Base-by-base conservation (phyloP, 2,797 vertebrate species). In the Pyrocephalus nanus region DNA sequence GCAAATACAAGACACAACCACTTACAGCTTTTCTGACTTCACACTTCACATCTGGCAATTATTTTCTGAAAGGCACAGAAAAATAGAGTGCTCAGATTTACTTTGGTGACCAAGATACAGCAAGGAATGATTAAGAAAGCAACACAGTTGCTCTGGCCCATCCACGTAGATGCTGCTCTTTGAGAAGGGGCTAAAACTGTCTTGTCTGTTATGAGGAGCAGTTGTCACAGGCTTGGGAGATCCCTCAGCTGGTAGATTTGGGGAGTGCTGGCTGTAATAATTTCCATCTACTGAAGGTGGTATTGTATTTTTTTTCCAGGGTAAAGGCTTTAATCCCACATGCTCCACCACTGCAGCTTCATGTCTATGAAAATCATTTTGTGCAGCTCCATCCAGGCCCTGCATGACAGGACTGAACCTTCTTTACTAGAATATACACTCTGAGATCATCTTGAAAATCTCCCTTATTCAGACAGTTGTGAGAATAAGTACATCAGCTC, bases 321-420 rank as follows among this genome's bases (percentile, higher is more conserved):
- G 34, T 48, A 54, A 77, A 61, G 6, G 34, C 14, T 73, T 65
- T 57, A 3, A 36, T 42, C 16, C 2, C 62, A 53, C 7, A 2
- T 2, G 8, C 25, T 34, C 32, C 32, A 51, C 4, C 20, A 12
- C 2, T 8, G 48, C 64, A 54, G 69, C 66, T 50, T 50, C 32
- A 15, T 1, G 8, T 15, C n/a, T 15, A 8, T 1, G 27, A n/a
- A 38, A 72, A 26, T 34, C 2, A 3, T 2, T 15, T 0, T 0
- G 7, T 3, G 23, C 5, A n/a, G 50, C 45, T 74, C 16, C 32
- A 60, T 2, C 22, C 66, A 57, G 32, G 32, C 36, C 45, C 48
- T 15, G 12, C 2, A n/a, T 19, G 30, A 47, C 32, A 86, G 18
- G 55, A 23, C 61, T 64, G 15, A 4, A 5, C 4, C 40, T 48